Evolutionary conservation across 2,888 invertebrate species (phyloP).

Genomic region (Thelaira solivaga): DNA sequence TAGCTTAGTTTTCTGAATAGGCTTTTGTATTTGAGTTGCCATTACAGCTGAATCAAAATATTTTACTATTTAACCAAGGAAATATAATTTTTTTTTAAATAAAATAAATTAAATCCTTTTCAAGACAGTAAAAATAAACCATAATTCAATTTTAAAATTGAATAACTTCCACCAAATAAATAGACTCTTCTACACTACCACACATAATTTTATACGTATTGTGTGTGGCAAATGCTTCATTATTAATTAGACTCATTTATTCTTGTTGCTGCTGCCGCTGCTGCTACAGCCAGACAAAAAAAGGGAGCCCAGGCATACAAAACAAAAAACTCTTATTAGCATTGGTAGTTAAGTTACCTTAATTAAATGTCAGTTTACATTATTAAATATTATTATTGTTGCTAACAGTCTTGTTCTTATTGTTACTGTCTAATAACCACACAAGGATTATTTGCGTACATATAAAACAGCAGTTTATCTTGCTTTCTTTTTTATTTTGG

Average conservation of each 20-base stretch:
- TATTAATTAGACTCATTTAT: slow-evolving; percentile 77
- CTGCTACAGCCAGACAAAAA: no score
- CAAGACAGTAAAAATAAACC: not conserved
- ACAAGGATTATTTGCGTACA: slow-evolving; percentile 16
- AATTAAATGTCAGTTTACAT: slow-evolving; percentile 73
- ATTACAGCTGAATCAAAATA: no score
- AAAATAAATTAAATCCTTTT: slow-evolving; percentile 10
- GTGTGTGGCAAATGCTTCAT: slow-evolving; percentile 76
- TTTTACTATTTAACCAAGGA: no score
- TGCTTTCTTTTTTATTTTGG: not conserved
- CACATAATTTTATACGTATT: slow-evolving; percentile 56
- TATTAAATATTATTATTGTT: slow-evolving; percentile 57
- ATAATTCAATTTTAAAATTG: slow-evolving; percentile 14
- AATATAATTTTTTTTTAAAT: no score
- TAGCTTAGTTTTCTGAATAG: no score
- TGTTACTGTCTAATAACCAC: slow-evolving; percentile 35
- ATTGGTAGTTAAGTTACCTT: slow-evolving; percentile 72
- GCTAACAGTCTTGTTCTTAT: slow-evolving; percentile 30
- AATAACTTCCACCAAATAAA: not conserved
- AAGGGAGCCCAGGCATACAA: slow-evolving; percentile 33
- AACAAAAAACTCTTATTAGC: slow-evolving; percentile 53
- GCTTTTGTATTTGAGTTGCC: no score
- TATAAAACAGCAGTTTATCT: not conserved
- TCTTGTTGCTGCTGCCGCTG: slow-evolving; percentile 26
- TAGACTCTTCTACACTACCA: not conserved